Base-by-base conservation (phyloP, 2,888 invertebrate species). In the Synergus japonicus region DNA sequence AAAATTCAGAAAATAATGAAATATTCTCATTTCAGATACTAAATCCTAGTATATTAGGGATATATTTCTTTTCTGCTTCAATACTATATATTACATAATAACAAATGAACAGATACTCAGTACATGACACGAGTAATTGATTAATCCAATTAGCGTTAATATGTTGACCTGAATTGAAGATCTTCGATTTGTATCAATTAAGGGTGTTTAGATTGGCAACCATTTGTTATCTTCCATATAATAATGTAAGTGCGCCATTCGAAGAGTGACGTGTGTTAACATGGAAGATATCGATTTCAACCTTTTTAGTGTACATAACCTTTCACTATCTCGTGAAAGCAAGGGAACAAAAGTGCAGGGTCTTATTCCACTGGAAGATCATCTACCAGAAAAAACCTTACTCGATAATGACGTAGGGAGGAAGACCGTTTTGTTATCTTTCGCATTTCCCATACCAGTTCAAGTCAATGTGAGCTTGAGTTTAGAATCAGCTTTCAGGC, bases 271-370 rank as follows among this genome's bases (percentile, higher is more conserved):
- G 54, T 54, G 49, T 15, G 54, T 73, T 73, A 73, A 73, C 22
- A 73, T 7, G 29, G n/a, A 41, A 73, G 73, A 63, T 73, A 73
- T 73, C 73, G 73, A 73, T 73, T 73, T 54, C 73, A 54, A 54
- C 54, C 54, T 73, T 73, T 54, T 54, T 54, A 10, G 37, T 22
- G 73, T 73, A 41, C n/a, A 63, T 3, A 12, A 29, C 12, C 63
- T 22, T 63, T 29, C 12, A 13, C 13, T 29, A 29, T 3, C 10
- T 29, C 63, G 63, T 29, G 5, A 22, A 29, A 63, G 18, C 13
- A 63, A 63, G 29, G 63, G 63, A 12, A 29, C 9, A 58, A 63
- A 29, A 63, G 63, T 63, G 63, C 12, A 13, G 63, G 18, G 29
- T 63, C 12, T n/a, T 22, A 60, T 60, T 22, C 60, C 22, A 60